Percentiles rank a stretch among this genome's conserved stretches.
These are phyloP conservation scores for Sigmodon hispidus DNA, from an alignment of 2,113 vertebrate species.

Conservation along the genomic window DNA sequence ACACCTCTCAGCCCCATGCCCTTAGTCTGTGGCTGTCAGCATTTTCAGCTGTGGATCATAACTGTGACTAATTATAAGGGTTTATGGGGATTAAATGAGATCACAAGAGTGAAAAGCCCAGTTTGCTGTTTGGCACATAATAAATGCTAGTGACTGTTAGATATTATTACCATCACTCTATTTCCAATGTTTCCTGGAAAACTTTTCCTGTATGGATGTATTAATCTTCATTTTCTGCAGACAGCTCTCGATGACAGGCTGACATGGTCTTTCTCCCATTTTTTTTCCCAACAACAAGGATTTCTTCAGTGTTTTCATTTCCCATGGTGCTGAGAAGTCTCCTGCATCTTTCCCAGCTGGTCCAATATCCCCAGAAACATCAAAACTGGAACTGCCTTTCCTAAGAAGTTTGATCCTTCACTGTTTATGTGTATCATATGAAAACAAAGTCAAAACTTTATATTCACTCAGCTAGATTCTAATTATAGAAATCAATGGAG, in stretches of 20 bases:
- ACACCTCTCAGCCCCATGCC: neutral
- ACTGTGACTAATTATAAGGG: neutral
- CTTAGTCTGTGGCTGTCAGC: neutral
- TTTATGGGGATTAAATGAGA: neutral
- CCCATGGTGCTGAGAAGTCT: neutral
- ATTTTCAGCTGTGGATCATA: neutral
- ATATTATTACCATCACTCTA: neutral
- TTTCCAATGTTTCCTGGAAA: neutral
- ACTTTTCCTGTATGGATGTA: neutral
- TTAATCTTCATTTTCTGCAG: neutral
- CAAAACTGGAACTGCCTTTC: neutral
- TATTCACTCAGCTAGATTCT: neutral
- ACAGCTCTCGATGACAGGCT: neutral
- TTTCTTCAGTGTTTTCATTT: neutral
- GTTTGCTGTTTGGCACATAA: neutral
- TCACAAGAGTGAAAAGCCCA: neutral
- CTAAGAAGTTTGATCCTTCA: neutral
- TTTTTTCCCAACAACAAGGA: neutral
- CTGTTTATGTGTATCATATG: neutral
- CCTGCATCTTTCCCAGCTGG: neutral
- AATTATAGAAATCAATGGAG: conserved; percentile 23
- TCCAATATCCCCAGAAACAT: neutral
- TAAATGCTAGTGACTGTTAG: neutral
- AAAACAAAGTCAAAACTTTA: neutral
- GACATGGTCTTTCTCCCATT: neutral